Percentiles rank a stretch among this genome's conserved stretches.
Evolutionary conservation across 1,140 invertebrate species (phyloP).

Genomic region (Apis florea): DNA sequence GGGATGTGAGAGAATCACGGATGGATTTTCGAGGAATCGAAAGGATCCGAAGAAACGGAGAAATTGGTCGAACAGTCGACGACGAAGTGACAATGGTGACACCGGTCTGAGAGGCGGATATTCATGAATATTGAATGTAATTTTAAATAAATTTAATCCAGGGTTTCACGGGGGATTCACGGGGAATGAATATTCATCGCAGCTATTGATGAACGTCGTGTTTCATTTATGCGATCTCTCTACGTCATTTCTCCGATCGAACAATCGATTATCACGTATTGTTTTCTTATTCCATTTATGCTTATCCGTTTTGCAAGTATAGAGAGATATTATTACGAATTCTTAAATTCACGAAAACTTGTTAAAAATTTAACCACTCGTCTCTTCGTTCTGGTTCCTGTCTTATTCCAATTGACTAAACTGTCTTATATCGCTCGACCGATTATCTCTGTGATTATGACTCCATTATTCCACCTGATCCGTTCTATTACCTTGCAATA

Average conservation of each 20-base stretch:
- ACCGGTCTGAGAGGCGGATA: background rate
- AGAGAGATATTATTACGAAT: too few relatives aligned
- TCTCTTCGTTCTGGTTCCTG: too few relatives aligned
- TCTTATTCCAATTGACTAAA: too few relatives aligned
- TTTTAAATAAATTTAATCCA: constrained; percentile 55
- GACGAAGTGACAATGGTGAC: constrained; percentile 19
- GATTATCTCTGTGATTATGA: too few relatives aligned
- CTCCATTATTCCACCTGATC: too few relatives aligned
- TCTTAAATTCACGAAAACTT: too few relatives aligned
- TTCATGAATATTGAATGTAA: constrained; percentile 47
- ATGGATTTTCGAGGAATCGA: too few relatives aligned
- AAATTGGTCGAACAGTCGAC: constrained; percentile 22
- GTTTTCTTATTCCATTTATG: background rate
- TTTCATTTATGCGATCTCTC: constrained; percentile 35
- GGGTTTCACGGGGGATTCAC: constrained; percentile 9
- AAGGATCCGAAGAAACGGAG: background rate
- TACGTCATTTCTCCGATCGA: constrained; percentile 22
- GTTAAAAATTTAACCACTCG: too few relatives aligned
- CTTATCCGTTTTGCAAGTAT: background rate
- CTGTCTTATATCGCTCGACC: too few relatives aligned
- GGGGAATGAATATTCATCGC: constrained; percentile 50
- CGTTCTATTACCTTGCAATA: too few relatives aligned
- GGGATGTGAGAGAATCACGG: too few relatives aligned
- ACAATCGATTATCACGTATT: background rate
- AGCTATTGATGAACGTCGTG: constrained; percentile 30